These are phyloP conservation scores for Neogobius melanostomus DNA, from an alignment of 2,113 vertebrate genomes.

Conservation along the genomic window DNA sequence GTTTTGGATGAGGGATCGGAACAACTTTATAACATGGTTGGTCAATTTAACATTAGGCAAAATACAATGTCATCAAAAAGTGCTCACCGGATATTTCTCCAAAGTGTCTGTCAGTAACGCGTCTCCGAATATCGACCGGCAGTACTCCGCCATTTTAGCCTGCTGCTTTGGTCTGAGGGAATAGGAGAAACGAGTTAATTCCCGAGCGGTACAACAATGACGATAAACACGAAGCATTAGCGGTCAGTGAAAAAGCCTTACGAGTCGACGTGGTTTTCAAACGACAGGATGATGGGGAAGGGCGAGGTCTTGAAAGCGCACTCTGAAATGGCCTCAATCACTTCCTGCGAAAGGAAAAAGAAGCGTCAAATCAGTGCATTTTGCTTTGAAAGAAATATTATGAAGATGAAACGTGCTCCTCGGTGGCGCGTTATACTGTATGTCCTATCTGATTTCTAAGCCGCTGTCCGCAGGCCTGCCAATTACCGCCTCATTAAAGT, in stretches of 20 bases:
- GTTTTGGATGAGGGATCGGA: too few relatives aligned
- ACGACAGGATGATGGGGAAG: constrained; percentile 94
- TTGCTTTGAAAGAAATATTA: background rate
- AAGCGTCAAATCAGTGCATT: background rate
- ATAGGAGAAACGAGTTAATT: constrained; percentile 33
- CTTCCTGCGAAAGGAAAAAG: constrained; percentile 80
- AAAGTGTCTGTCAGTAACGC: constrained; percentile 90
- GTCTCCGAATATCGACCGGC: constrained; percentile 96
- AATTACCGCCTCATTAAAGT: constrained; percentile 45
- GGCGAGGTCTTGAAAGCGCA: constrained; percentile 98
- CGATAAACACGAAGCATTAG: background rate
- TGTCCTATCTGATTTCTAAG: constrained; percentile 39
- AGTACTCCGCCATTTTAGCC: constrained; percentile 99
- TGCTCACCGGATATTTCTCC: constrained; percentile 94
- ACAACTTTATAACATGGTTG: too few relatives aligned
- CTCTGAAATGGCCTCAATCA: constrained; percentile 97
- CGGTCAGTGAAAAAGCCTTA: constrained; percentile 76
- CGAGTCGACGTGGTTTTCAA: constrained; percentile 99
- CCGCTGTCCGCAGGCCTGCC: constrained; percentile 27
- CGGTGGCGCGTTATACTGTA: background rate
- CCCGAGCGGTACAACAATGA: background rate
- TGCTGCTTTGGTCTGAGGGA: constrained; percentile 90
- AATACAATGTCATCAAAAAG: background rate
- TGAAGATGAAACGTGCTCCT: background rate
- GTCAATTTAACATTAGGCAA: background rate